Base-by-base conservation (phyloP, 2,888 invertebrate species). In the Scaptomyza reducta region DNA sequence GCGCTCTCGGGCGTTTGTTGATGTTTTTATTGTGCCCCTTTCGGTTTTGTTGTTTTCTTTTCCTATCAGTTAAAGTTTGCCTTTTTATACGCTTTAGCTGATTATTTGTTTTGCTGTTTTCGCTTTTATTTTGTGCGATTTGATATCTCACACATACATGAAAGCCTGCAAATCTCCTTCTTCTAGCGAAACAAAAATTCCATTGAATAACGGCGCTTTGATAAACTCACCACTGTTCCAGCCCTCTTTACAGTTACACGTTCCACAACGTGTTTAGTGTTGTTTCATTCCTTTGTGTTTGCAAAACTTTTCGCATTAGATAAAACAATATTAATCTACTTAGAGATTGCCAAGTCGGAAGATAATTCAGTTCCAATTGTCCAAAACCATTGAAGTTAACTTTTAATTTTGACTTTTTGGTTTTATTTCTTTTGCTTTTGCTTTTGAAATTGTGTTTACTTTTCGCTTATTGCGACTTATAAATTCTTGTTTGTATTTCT, bases 391-490 rank as follows among this genome's bases (percentile, higher is more conserved):
- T 9, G 27, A 22, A 16, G 62, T 56, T 44, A 50, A 41, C 29
- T 25, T 42, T 41, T 45, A 5, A 27, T 9, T 27, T 31, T 31
- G 2, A 49, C 22, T 53, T 61, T 31, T 42, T 44, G 10, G 44
- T 46, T 51, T 35, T 14, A 38, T 14, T 58, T 4, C 16, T 42
- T 35, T 16, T 44, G 33, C 66, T 42, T n/a, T 38, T 56, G 54
- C 25, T 42, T 73, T 75, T 62, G n/a, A 45, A 70, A 68, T 76
- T 46, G 27, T 60, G 57, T 80, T 73, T 76, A 70, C 68, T 72
- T 74, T 87, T 70, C 78, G 81, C 81, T 80, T 86, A 84, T 87
- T 86, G 89, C 86, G 88, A 79, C 87, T 83, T 86, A 79, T 70
- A 69, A 70, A 82, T 60, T 60, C 50, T 69, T 77, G 74, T 79